Percentiles rank a stretch among this genome's conserved stretches.
phyloP scores from a whole-genome alignment of 2,888 invertebrate genomes.

The Eupithecia exiguata region DNA sequence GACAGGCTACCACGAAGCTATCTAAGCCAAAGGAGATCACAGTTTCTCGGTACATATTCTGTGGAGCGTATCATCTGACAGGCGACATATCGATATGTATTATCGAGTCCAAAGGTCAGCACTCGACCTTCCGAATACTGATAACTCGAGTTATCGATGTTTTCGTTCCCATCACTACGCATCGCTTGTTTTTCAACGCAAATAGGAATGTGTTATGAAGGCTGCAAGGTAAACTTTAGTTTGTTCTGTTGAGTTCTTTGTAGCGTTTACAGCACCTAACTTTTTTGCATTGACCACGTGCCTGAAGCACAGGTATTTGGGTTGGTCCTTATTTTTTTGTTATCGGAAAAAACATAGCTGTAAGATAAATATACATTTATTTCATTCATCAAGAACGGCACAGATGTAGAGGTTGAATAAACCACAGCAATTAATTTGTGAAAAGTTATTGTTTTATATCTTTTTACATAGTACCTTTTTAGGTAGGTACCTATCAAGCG shows the following conservation, averaged over 20 bases:
- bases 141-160: slow-evolving; percentile 47
- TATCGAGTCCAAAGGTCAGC: slow-evolving; percentile 49
- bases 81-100: slow-evolving; percentile 34
- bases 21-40: background rate
- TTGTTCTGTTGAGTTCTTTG: background rate
- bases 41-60: slow-evolving; percentile 2
- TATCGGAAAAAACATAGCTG: background rate
- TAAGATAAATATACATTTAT: no score
- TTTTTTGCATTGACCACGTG: background rate
- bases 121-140: slow-evolving; percentile 57
- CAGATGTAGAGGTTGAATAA: no score
- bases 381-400: no score
- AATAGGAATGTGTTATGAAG: slow-evolving; percentile 7
- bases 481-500: background rate
- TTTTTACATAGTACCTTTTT: background rate
- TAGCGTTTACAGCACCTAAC: background rate
- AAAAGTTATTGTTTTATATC: no score
- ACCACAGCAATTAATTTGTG: no score
- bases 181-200: slow-evolving; percentile 16
- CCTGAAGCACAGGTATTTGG: background rate
- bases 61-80: slow-evolving; percentile 8
- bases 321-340: background rate
- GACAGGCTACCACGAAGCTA: slow-evolving; percentile 1
- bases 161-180: slow-evolving; percentile 40
- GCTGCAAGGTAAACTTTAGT: background rate